These are phyloP conservation scores for Cephus cinctus DNA, from an alignment of 1,140 invertebrate genomes.

Conservation along the genomic window DNA sequence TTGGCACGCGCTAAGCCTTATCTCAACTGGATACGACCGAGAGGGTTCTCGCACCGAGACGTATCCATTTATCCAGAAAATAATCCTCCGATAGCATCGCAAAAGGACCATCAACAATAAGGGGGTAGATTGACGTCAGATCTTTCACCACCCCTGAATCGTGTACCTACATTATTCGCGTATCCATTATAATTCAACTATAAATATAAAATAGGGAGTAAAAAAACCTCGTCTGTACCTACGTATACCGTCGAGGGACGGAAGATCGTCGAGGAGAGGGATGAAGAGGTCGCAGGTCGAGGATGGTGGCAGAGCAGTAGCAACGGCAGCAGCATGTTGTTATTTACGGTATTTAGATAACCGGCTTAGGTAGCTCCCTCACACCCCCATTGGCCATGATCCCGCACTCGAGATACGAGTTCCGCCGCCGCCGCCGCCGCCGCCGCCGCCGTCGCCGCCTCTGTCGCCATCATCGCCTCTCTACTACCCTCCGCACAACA, in stretches of 20 bases:
- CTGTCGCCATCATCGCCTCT: background rate
- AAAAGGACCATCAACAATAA: no score
- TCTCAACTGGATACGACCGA: conserved; percentile 22
- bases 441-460: conserved; percentile 13
- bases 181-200: no score
- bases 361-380: conserved; percentile 48
- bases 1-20: conserved; percentile 28
- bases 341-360: conserved; percentile 57
- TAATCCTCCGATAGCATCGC: conserved; percentile 51
- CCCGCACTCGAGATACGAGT: conserved; percentile 31
- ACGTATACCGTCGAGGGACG: no score
- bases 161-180: no score
- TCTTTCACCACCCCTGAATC: no score
- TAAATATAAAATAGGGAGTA: no score
- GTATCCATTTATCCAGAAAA: conserved; percentile 53
- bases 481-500: no score
- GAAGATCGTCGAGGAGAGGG: background rate
- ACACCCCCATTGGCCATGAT: conserved; percentile 46
- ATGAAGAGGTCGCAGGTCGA: background rate
- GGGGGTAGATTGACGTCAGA: no score
- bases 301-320: background rate
- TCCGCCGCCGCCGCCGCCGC: conserved; percentile 1
- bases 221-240: no score
- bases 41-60: conserved; percentile 20
- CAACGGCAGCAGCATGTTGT: conserved; percentile 39